Evolutionary conservation across 1,140 invertebrate species (phyloP), one percentile per base, ranked within the genome.

Genomic region (Achatina immaculata): DNA sequence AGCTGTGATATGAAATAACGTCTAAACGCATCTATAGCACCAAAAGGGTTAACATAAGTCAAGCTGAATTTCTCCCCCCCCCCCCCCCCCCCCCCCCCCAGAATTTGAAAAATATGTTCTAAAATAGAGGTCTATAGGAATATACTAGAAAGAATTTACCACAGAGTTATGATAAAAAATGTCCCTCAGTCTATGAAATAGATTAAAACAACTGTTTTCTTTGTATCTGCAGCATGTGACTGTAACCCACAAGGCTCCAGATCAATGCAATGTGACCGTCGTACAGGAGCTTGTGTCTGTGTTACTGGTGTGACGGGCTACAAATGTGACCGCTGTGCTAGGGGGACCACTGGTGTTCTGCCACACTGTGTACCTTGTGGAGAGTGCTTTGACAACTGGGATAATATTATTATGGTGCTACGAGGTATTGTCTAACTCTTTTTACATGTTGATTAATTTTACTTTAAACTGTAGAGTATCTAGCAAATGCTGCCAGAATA

Each of bases 351-450:
- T 55, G 98, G 98, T 14, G 91, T 94, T 62, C 95, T 97, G 51
- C 98, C 98, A 0, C 93, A 95, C 85, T 99, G 99, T 89, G 93
- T 94, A 58, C 95, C 97, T 0, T 99, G 99, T 92, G 99, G 98
- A 21, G 98, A 99, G 91, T 99, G 99, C 92, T 99, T 99, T 91
- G 95, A 99, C 88, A 99, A 98, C 90, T 99, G 99, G 99, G 98
- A 99, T 92, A 83, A 93, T 58, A 95, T 98, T 83, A 93, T 99
- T 43, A 93, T 93, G 81, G 94, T 95, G 71, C 92, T 96, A 4
- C 92, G 93, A 91, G 91, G 93, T 94, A 89, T 55, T 75, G 79
- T 62, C 6, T 21, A n/a, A 7, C 69, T 77, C 14, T 55, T 76
- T 78, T 38, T 34, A 38, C 19, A 48, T 11, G 45, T 48, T 48